Evolutionary conservation across 2,888 invertebrate genomes (phyloP), one percentile per base, ranked within the genome.

Genomic region (Drosophila austrosaltans): DNA sequence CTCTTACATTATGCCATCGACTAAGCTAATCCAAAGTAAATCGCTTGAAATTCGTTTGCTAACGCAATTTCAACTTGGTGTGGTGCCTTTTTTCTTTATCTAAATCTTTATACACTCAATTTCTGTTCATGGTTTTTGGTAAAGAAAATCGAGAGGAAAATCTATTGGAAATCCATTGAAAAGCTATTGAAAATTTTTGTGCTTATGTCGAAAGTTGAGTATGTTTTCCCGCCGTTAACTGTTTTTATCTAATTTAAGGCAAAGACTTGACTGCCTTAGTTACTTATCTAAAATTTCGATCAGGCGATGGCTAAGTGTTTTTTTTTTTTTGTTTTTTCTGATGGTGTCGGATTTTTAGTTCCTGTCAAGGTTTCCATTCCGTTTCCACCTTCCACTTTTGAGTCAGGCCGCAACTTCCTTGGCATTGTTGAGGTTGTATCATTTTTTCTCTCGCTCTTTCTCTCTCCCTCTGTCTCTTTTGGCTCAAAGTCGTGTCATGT

Each of bases 401-500:
- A 25, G 48, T 25, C 56, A 64, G 62, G 74, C 66, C 72, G 64
- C 72, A 75, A 82, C 85, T 82, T 85, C 85, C 85, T 82, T 79
- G 72, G 61, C 69, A 79, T 87, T 82, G 88, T 82, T 48, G 48
- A 48, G 88, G 85, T 64, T 39, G 56, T n/a, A 22, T 40, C 42
- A 28, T 28, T 36, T 3, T 28, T 44, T 57, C 5, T 16, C 69
- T 68, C 62, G 56, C 63, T 57, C 59, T 64, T 56, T 73, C 59
- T 64, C 58, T 73, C 58, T 56, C 48, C 59, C 44, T 66, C 66
- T 69, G 60, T 59, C 61, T 57, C 56, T 63, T 57, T 79, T 86
- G 72, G 76, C 48, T 25, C 74, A 86, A 76, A 69, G 74, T 63
- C 74, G 77, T 86, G 76, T 84, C 89, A 72, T 86, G 78, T 88